Percentiles rank a stretch among this genome's conserved stretches.
These are phyloP conservation scores for Alouatta palliata DNA, from an alignment of 2,113 vertebrate species.

Conservation along the genomic window DNA sequence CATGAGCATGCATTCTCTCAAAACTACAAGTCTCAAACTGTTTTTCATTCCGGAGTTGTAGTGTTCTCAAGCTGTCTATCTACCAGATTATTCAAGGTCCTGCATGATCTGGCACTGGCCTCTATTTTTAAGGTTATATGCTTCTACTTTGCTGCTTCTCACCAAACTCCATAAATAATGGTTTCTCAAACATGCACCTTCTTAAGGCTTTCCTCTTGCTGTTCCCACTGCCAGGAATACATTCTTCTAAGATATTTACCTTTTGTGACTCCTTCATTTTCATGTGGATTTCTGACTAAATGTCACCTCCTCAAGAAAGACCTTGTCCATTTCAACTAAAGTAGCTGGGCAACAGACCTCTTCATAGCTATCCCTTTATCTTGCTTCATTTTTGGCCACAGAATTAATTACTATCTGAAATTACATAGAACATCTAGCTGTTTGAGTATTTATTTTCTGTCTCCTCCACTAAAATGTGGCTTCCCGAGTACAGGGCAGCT, in stretches of 20 bases:
- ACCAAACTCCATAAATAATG: neutral
- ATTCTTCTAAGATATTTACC: neutral
- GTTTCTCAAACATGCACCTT: neutral
- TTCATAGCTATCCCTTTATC: neutral
- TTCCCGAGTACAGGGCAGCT: neutral
- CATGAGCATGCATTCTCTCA: neutral
- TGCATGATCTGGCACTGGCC: neutral
- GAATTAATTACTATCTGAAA: neutral
- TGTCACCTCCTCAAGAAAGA: neutral
- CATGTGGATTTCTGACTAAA: neutral
- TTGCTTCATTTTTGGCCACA: neutral
- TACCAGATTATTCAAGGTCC: neutral
- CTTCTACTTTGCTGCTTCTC: neutral
- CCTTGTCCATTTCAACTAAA: neutral
- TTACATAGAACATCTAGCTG: constrained; percentile 25
- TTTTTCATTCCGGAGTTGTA: constrained; percentile 7
- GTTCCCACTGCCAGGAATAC: neutral
- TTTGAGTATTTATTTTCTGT: neutral
- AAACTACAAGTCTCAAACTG: neutral
- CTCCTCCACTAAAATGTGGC: constrained; percentile 8
- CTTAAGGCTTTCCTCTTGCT: neutral
- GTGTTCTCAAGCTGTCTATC: neutral
- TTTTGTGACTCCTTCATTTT: neutral
- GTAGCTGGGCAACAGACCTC: neutral
- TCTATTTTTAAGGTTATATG: neutral